Evolutionary conservation across 2,113 vertebrate genomes (phyloP).

Genomic region (Rhinolophus sinicus): DNA sequence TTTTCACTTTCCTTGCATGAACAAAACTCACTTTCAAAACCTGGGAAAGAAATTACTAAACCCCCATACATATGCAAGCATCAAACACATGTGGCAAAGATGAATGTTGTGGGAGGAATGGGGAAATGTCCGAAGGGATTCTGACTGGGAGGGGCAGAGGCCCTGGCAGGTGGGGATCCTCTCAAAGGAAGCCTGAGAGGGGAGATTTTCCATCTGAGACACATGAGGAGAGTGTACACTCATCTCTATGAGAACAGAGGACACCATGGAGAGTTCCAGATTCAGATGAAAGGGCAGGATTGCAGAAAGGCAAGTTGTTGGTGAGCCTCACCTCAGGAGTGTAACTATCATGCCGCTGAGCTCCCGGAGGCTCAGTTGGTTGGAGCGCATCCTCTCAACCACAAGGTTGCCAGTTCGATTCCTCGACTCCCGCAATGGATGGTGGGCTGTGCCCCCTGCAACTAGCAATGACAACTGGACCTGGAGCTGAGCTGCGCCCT

Average conservation of each 20-base stretch:
- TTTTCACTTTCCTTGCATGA: background rate
- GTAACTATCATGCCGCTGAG: background rate
- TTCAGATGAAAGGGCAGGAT: background rate
- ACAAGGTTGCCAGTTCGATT: too few relatives aligned
- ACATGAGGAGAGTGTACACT: background rate
- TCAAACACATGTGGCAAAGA: background rate
- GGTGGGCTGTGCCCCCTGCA: too few relatives aligned
- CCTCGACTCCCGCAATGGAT: too few relatives aligned
- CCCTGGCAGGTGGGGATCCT: background rate
- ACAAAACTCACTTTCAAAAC: constrained; percentile 5
- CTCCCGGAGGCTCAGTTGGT: too few relatives aligned
- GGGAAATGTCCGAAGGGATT: background rate
- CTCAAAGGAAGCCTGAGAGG: background rate
- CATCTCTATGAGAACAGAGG: background rate
- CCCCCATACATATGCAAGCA: background rate
- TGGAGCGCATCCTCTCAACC: too few relatives aligned
- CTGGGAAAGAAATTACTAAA: background rate
- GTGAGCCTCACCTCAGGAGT: background rate
- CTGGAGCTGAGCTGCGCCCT: too few relatives aligned
- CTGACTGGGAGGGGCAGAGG: background rate
- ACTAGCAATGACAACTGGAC: too few relatives aligned
- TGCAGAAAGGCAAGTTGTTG: background rate
- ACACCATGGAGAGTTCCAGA: background rate
- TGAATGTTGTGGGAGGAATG: background rate
- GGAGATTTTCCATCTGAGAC: background rate